Evolutionary conservation across 2,888 invertebrate species (phyloP), one percentile per base, ranked within the genome.

Genomic region (Baccha elongata): DNA sequence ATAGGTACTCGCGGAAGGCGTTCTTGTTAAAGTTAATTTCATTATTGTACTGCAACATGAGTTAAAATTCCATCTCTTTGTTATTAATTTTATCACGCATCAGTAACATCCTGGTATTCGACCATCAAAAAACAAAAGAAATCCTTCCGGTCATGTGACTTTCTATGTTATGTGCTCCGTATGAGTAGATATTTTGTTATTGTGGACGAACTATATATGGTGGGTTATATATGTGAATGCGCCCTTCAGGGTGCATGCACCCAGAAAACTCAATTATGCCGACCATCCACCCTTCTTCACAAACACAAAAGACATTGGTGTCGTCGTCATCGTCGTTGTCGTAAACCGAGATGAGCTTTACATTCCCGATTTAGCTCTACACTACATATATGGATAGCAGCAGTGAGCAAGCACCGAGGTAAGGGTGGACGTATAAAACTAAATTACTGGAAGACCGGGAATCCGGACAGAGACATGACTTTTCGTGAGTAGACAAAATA

Each of bases 11-110:
- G 58, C 42, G 23, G 42, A 58, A 58, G 42, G 26, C 40, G 7
- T 58, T 37, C 75, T 52, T 58, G 23, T 48, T 19, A 35, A 37
- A 23, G 42, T 58, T 52, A 44, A 68, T 53, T 68, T 32, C 50
- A 58, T 60, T 52, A 55, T 40, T 40, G 42, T 21, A 55, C 55
- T 60, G 55, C 79, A 68, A 68, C 79, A 64, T 46, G 67, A 73
- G 68, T 53, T 58, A 37, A 48, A 79, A 62, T 58, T 69, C 58
- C 67, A 53, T 42, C 48, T 68, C 72, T 32, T 83, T 68, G 62
- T 83, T 83, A 83, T 60, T 60, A 83, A 83, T 83, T 78, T 78
- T 68, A 78, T 83, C 78, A 83, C 78, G 83, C 83, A 78, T 83
- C 78, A 78, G 78, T 73, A 44, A 73, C 72, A 72, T 78, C 64